Percentiles rank a stretch among this genome's conserved stretches.
Conservation (phyloP, 2,797 vertebrate genomes). For the Takifugu ocellatus region DNA sequence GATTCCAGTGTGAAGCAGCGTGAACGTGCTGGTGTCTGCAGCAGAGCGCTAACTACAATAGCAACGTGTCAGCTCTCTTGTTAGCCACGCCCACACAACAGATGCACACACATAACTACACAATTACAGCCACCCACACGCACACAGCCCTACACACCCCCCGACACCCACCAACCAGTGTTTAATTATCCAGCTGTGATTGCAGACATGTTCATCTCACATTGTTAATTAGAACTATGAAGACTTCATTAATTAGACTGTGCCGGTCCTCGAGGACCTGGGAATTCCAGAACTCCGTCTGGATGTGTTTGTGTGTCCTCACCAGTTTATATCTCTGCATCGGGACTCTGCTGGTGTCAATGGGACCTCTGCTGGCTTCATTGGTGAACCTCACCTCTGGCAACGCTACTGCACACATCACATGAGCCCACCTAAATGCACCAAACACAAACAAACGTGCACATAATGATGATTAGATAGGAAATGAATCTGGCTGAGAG, state of each 20-base stretch:
- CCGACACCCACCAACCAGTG: constrained; percentile 50
- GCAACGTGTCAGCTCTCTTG: constrained; percentile 58
- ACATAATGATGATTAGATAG: constrained; percentile 33
- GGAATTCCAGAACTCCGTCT: constrained; percentile 45
- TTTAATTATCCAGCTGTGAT: constrained; percentile 75
- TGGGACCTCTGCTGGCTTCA: constrained; percentile 85
- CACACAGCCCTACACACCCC: constrained; percentile 20
- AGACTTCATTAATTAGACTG: constrained; percentile 75
- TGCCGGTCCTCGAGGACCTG: constrained; percentile 62
- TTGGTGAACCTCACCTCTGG: constrained; percentile 91
- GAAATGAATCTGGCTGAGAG: constrained; percentile 27
- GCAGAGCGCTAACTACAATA: constrained; percentile 60
- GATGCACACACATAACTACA: constrained; percentile 19
- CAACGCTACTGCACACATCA: constrained; percentile 92
- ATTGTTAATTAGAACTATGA: constrained; percentile 75
- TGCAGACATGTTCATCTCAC: constrained; percentile 73
- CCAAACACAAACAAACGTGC: constrained; percentile 25
- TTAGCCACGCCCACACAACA: constrained; percentile 44
- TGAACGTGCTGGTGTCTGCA: constrained; percentile 39
- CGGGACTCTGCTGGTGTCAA: constrained; percentile 90
- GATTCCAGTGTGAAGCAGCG: too few relatives aligned
- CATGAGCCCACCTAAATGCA: constrained; percentile 87
- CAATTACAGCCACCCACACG: constrained; percentile 16
- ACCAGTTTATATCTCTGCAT: constrained; percentile 95
- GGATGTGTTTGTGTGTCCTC: constrained; percentile 51